Conservation (phyloP, 2,888 invertebrate genomes). For the Lochmaea crataegi region DNA sequence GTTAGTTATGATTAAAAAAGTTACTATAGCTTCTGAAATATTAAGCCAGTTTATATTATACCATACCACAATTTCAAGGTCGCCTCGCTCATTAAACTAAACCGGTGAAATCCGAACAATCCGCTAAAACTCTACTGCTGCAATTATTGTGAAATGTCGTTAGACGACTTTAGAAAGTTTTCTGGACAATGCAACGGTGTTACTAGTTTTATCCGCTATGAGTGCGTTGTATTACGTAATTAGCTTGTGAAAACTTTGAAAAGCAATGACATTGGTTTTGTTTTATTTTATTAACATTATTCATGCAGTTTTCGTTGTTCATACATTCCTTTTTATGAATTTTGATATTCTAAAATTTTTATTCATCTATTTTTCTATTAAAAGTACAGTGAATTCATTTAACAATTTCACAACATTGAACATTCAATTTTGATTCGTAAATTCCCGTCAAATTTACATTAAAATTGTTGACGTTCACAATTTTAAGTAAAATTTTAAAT, state of each 20-base stretch:
- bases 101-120: constrained; percentile 4
- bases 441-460: too few relatives aligned
- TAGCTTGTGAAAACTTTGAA: not conserved
- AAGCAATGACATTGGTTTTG: constrained; percentile 4
- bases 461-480: too few relatives aligned
- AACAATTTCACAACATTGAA: too few relatives aligned
- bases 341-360: too few relatives aligned
- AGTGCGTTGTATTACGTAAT: not conserved
- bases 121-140: not conserved
- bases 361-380: too few relatives aligned
- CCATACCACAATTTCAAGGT: not conserved
- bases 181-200: not conserved
- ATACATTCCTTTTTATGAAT: too few relatives aligned
- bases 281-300: not conserved
- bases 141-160: constrained; percentile 1
- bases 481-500: too few relatives aligned
- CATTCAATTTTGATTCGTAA: too few relatives aligned
- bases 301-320: too few relatives aligned
- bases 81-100: not conserved
- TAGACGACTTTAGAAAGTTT: not conserved
- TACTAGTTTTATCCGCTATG: not conserved
- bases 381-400: too few relatives aligned
- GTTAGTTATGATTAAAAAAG: not conserved
- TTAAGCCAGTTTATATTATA: not conserved
- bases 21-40: not conserved